Evolutionary conservation across 53 echinoderm and acorn worm genomes (phyloP).

Genomic region (Actinopyga echinites): DNA sequence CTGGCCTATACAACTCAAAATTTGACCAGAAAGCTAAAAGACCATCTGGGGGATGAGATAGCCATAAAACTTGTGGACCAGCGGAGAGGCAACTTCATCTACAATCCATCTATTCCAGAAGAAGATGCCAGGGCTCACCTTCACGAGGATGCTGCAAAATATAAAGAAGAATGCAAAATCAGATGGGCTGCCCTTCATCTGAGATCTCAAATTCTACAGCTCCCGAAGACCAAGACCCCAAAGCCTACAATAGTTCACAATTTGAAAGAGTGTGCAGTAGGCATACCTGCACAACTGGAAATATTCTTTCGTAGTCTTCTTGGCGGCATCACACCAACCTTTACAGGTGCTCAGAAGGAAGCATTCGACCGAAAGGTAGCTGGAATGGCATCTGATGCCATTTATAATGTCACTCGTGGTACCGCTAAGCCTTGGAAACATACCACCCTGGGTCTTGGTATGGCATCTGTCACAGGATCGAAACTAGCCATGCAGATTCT

Average conservation of each 20-base stretch:
- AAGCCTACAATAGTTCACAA: slow-evolving; percentile 28
- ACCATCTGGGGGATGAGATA: slow-evolving; percentile 25
- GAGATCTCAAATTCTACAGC: slow-evolving; percentile 45
- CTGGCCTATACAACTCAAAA: slow-evolving; percentile 29
- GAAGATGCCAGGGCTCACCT: slow-evolving; percentile 44
- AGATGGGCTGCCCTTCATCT: slow-evolving; percentile 60
- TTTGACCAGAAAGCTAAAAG: slow-evolving; percentile 45
- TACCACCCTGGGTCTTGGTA: slow-evolving; percentile 54
- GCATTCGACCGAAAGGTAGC: slow-evolving; percentile 44
- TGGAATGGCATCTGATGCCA: slow-evolving; percentile 60
- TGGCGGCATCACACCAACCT: background rate
- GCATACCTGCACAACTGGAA: slow-evolving; percentile 32
- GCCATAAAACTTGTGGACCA: background rate
- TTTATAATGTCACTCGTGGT: slow-evolving; percentile 54
- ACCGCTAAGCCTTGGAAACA: slow-evolving; percentile 57
- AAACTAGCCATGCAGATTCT: slow-evolving; percentile 52
- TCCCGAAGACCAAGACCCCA: background rate
- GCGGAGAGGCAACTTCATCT: slow-evolving; percentile 39
- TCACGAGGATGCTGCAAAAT: slow-evolving; percentile 7
- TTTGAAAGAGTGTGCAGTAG: slow-evolving; percentile 47
- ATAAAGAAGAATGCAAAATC: slow-evolving; percentile 33
- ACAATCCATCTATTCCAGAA: slow-evolving; percentile 31
- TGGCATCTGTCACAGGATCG: slow-evolving; percentile 65
- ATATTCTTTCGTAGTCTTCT: slow-evolving; percentile 46
- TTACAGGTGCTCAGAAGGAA: background rate